phyloP scores from a whole-genome alignment of 2,113 vertebrate species.

The Hemiscyllium ocellatum region DNA sequence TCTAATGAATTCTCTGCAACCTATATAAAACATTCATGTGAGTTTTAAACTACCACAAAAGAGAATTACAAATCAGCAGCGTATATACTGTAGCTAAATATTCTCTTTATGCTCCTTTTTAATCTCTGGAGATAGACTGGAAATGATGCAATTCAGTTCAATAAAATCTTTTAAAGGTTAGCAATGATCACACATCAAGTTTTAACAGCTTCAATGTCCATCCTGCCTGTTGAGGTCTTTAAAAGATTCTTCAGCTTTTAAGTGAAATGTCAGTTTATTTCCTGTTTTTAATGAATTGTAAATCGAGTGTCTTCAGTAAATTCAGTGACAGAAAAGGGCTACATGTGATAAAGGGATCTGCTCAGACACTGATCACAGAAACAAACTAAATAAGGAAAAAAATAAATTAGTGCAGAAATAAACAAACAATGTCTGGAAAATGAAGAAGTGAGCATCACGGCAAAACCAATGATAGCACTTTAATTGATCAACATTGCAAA shows the following conservation, averaged over 20 bases:
- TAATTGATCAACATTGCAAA: neutral
- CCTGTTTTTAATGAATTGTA: conserved; percentile 6
- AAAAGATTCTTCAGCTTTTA: conserved; percentile 5
- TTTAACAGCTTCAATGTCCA: conserved; percentile 11
- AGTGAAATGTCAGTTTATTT: conserved; percentile 34
- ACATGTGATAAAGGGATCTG: neutral
- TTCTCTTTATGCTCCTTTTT: conserved; percentile 21
- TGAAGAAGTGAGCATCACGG: neutral
- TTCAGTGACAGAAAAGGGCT: neutral
- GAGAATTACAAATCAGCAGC: conserved; percentile 35
- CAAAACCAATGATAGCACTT: neutral
- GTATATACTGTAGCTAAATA: neutral
- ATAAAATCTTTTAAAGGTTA: conserved; percentile 34
- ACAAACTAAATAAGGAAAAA: neutral
- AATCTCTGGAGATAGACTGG: neutral
- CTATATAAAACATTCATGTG: conserved; percentile 35
- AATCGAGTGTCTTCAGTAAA: neutral
- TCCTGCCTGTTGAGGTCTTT: conserved; percentile 25
- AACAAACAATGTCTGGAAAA: neutral
- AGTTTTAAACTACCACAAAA: conserved; percentile 4
- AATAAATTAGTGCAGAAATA: neutral
- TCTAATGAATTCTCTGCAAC: conserved; percentile 25
- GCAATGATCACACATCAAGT: conserved; percentile 18
- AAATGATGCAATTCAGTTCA: conserved; percentile 12
- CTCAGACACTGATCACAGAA: neutral